Percentiles rank a stretch among this genome's conserved stretches.
These are phyloP conservation scores for Eretmocerus hayati DNA, from an alignment of 2,888 invertebrate genomes.

Conservation along the genomic window DNA sequence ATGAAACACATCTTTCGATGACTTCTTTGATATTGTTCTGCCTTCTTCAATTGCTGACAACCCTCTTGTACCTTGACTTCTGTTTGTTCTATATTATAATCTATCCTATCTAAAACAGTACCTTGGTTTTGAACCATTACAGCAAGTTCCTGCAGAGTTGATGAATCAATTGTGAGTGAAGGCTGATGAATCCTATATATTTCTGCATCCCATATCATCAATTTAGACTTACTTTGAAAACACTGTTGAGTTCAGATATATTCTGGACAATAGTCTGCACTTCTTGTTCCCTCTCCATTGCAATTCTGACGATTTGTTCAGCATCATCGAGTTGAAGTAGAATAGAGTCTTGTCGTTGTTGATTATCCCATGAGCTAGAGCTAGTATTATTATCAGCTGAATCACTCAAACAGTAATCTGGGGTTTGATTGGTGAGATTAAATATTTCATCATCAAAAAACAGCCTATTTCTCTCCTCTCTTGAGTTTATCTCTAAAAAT, in stretches of 20 bases:
- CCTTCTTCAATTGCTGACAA: constrained; percentile 82
- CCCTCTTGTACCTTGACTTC: constrained; percentile 87
- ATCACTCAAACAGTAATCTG: constrained; percentile 43
- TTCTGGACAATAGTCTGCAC: constrained; percentile 87
- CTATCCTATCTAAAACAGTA: constrained; percentile 91
- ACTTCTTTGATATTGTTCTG: constrained; percentile 84
- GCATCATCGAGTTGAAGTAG: constrained; percentile 62
- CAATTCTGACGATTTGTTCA: constrained; percentile 72
- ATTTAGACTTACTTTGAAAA: constrained; percentile 79
- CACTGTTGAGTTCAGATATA: constrained; percentile 87
- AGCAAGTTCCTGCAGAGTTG: constrained; percentile 52
- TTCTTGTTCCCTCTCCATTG: constrained; percentile 75
- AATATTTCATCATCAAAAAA: constrained; percentile 65
- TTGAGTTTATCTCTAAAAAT: constrained; percentile 68
- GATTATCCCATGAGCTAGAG: constrained; percentile 28
- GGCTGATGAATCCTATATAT: too few species aligned
- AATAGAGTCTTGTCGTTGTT: constrained; percentile 58
- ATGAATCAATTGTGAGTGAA: too few species aligned
- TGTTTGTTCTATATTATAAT: constrained; percentile 94
- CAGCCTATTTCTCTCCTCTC: constrained; percentile 84
- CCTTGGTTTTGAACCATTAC: constrained; percentile 83
- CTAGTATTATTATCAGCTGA: constrained; percentile 47
- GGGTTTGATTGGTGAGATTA: constrained; percentile 38
- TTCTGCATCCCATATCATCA: too few species aligned
- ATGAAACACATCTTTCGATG: constrained; percentile 94